phyloP scores from a whole-genome alignment of 2,797 vertebrate species.

The Gadopsis marmoratus region DNA sequence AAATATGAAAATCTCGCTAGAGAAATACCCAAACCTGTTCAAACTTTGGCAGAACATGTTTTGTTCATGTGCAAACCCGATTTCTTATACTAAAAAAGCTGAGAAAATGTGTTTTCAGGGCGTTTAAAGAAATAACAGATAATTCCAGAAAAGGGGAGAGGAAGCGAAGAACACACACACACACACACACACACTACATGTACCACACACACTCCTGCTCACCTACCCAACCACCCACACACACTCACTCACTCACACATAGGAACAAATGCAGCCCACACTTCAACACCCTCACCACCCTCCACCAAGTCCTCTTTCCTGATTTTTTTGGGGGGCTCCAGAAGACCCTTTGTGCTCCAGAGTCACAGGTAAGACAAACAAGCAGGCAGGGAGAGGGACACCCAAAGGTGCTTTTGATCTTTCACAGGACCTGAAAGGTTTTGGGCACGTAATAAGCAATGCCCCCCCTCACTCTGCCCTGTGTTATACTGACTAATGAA shows the following conservation, averaged over 20 bases:
- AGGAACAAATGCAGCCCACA: conserved; percentile 58
- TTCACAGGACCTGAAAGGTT: conserved; percentile 10
- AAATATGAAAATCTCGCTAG: not conserved
- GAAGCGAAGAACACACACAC: conserved; percentile 10
- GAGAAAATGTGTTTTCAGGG: not conserved
- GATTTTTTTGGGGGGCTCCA: not conserved
- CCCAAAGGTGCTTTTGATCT: conserved; percentile 51
- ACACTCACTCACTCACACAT: conserved; percentile 31
- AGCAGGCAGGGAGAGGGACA: conserved; percentile 33
- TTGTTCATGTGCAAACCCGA: not conserved
- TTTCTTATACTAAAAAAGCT: not conserved
- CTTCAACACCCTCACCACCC: conserved; percentile 17
- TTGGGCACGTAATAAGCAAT: not conserved
- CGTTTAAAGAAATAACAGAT: not conserved
- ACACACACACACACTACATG: not conserved
- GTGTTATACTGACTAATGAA: conserved; percentile 33
- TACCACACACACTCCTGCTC: conserved; percentile 35
- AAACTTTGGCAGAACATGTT: not conserved
- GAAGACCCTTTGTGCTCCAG: conserved; percentile 34
- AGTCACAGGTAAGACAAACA: conserved; percentile 56
- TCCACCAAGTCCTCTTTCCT: not conserved
- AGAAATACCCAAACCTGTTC: not conserved
- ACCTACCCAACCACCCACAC: conserved; percentile 27
- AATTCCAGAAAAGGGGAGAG: conserved; percentile 7
- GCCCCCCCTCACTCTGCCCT: not conserved